Evolutionary conservation across 1,140 invertebrate genomes (phyloP).

Genomic region (Vanessa tameamea): DNA sequence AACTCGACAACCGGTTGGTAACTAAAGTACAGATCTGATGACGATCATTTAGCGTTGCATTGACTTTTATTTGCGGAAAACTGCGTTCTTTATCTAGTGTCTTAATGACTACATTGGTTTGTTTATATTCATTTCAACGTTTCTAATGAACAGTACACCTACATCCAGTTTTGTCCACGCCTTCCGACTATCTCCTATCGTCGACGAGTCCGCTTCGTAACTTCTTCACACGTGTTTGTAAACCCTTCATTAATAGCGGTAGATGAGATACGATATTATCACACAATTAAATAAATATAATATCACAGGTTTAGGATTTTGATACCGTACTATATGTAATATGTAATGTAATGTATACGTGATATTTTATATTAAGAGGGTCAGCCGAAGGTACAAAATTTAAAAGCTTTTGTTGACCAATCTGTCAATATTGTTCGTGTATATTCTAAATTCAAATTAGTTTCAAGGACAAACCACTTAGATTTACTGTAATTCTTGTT

Average conservation of each 20-base stretch:
- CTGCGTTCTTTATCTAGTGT: slow-evolving; percentile 8
- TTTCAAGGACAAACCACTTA: no score
- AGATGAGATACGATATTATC: neutral
- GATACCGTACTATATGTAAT: no score
- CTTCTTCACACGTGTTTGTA: slow-evolving; percentile 11
- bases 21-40: slow-evolving; percentile 52
- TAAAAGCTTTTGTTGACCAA: no score
- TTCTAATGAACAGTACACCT: slow-evolving; percentile 8
- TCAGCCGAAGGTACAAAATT: no score
- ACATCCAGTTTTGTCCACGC: slow-evolving; percentile 43
- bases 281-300: neutral
- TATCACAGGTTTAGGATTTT: no score
- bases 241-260: neutral
- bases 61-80: slow-evolving; percentile 8
- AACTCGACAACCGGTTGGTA: slow-evolving; percentile 33
- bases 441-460: no score
- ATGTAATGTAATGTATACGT: no score
- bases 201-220: slow-evolving; percentile 3
- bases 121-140: slow-evolving; percentile 6
- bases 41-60: slow-evolving; percentile 43
- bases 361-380: no score
- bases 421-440: no score
- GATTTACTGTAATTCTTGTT: no score
- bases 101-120: slow-evolving; percentile 14
- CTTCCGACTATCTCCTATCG: slow-evolving; percentile 18